Base-by-base conservation (phyloP, 2,797 vertebrate genomes). In the Danio choprae region DNA sequence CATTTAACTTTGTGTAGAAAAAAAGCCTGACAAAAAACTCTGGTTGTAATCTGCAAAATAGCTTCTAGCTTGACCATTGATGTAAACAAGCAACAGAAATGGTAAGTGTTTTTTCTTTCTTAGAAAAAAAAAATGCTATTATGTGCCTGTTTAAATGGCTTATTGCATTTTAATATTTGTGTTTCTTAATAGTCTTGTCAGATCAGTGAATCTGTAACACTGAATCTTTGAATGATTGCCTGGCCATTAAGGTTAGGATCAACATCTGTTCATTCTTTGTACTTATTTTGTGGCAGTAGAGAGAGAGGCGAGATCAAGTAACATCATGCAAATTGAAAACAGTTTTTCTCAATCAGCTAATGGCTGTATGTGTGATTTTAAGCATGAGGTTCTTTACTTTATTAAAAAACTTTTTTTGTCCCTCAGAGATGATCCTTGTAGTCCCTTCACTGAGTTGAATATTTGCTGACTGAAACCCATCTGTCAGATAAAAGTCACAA, bases 181-280 rank as follows among this genome's bases (percentile, higher is more conserved):
- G 5, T 58, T 58, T 67, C 7, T 65, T 46, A 65, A 18, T 63
- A 46, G 63, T 12, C 63, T 46, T 29, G 64, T 67, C 7, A 48
- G 64, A 48, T 13, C 22, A 12, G 18, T 1, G 7, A 48, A 67
- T 36, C 4, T 46, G 9, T 36, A 13, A 10, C 44, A 16, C 43
- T n/a, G n/a, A n/a, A 9, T 46, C 22, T 68, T 16, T 68, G 15
- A 50, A 36, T 0, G 9, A 68, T 46, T 68, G 13, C 13, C 41
- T 44, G 38, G 18, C 18, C 40, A 15, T 43, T 20, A 43, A 29
- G 7, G 13, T 50, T 50, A 16, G 13, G 36, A 29, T 55, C 53
- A 44, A 9, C 40, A 10, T 44, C 3, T 58, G 5, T 72, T 59
- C 48, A 9, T 46, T 16, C 22, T 73, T 59, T 29, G 29, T 5